Evolutionary conservation across 2,888 invertebrate species (phyloP).

Genomic region (Eremobia ochroleuca): DNA sequence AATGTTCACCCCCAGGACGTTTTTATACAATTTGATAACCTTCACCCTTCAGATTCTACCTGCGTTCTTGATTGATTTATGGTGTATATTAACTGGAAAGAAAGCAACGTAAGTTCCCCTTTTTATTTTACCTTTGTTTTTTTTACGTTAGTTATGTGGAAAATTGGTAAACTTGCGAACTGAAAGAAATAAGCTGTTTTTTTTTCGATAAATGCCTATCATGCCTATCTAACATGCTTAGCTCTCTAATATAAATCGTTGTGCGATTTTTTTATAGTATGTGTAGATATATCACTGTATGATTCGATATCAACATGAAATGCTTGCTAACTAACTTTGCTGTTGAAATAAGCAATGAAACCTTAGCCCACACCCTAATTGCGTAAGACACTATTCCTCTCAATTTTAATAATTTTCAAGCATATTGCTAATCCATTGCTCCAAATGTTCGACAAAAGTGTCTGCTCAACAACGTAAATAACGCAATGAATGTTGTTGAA

Average conservation of each 20-base stretch:
- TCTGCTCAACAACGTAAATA: too few species aligned
- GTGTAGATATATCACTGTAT: not conserved
- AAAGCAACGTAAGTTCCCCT: constrained; percentile 67
- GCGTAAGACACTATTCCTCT: too few species aligned
- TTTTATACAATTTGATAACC: constrained; percentile 64
- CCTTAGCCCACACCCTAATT: too few species aligned
- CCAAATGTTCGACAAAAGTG: too few species aligned
- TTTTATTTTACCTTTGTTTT: not conserved
- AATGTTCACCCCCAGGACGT: constrained; percentile 60
- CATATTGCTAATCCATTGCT: too few species aligned
- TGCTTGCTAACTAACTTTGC: not conserved
- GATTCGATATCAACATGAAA: too few species aligned
- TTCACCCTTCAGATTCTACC: constrained; percentile 72
- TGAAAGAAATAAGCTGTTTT: not conserved
- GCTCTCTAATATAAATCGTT: not conserved
- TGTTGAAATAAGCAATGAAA: not conserved
- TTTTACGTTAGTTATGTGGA: not conserved
- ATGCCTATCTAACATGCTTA: not conserved
- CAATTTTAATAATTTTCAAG: too few species aligned
- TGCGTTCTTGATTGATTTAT: constrained; percentile 71
- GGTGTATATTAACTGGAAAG: constrained; percentile 66
- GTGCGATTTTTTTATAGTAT: not conserved
- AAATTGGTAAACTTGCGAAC: too few species aligned
- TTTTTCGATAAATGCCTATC: not conserved
- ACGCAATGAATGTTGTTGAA: too few species aligned